phyloP scores from a whole-genome alignment of 2,113 vertebrate species.

The Aramus guarauna region DNA sequence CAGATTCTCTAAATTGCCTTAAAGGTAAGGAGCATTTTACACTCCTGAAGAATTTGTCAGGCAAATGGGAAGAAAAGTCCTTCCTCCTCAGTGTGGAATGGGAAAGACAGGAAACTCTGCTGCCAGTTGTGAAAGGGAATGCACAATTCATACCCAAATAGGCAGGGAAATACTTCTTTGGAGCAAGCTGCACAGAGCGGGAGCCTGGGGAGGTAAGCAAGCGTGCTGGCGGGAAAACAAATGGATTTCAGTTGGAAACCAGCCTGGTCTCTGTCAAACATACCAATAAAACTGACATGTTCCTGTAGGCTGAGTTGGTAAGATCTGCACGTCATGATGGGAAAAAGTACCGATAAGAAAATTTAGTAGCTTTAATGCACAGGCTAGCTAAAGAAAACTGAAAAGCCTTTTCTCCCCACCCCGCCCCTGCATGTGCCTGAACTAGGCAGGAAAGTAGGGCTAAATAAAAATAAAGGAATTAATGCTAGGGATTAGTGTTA shows the following conservation, averaged over 20 bases:
- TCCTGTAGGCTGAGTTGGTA: background rate
- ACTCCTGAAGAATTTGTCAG: background rate
- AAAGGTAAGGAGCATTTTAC: background rate
- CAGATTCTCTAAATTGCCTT: background rate
- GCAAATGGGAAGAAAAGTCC: background rate
- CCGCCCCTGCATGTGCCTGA: background rate
- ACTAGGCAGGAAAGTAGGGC: background rate
- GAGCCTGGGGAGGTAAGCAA: background rate
- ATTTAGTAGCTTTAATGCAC: background rate
- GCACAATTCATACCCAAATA: background rate
- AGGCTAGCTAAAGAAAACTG: background rate
- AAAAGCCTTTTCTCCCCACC: background rate
- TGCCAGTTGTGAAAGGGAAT: background rate
- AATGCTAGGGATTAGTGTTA: background rate
- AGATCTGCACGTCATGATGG: background rate
- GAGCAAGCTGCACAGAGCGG: background rate
- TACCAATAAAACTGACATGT: constrained; percentile 53
- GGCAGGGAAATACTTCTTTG: constrained; percentile 19
- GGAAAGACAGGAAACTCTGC: background rate
- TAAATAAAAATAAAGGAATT: background rate
- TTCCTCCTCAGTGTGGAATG: background rate
- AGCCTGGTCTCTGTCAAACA: constrained; percentile 47
- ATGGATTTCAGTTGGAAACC: constrained; percentile 37
- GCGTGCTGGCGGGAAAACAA: background rate
- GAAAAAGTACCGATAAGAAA: background rate